Evolutionary conservation across 2,113 vertebrate species (phyloP).

Genomic region (Pedionomus torquatus): DNA sequence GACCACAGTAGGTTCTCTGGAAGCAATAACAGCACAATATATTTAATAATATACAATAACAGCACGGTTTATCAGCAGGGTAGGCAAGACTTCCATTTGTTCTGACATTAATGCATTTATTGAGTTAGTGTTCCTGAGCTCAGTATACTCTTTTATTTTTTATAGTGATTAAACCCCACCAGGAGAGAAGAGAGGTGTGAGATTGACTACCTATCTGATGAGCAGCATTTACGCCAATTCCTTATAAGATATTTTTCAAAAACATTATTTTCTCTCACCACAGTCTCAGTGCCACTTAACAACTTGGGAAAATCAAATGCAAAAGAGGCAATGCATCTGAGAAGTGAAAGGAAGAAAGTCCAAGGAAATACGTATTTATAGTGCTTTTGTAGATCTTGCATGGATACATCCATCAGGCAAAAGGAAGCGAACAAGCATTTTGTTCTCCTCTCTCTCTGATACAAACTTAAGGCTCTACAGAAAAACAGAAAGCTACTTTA

Average conservation of each 20-base stretch:
- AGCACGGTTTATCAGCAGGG: slow-evolving; percentile 53
- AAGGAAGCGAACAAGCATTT: not conserved
- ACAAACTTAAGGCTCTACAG: not conserved
- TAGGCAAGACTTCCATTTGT: not conserved
- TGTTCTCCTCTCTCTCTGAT: not conserved
- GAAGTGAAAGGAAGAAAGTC: not conserved
- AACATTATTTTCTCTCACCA: not conserved
- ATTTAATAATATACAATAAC: not conserved
- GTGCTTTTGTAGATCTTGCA: not conserved
- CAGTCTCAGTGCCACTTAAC: not conserved
- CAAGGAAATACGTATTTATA: not conserved
- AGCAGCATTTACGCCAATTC: not conserved
- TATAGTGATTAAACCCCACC: slow-evolving; percentile 7
- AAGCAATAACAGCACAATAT: not conserved
- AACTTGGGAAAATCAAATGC: not conserved
- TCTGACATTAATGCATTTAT: slow-evolving; percentile 30
- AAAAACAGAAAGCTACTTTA: not conserved
- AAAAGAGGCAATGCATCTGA: not conserved
- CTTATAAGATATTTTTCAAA: not conserved
- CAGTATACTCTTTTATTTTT: slow-evolving; percentile 22
- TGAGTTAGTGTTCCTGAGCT: slow-evolving; percentile 32
- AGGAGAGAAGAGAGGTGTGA: not conserved
- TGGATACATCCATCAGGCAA: not conserved
- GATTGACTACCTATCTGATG: slow-evolving; percentile 11
- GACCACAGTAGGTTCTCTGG: not conserved